These are phyloP conservation scores for Neria commutata DNA, from an alignment of 2,888 invertebrate species.

Conservation along the genomic window DNA sequence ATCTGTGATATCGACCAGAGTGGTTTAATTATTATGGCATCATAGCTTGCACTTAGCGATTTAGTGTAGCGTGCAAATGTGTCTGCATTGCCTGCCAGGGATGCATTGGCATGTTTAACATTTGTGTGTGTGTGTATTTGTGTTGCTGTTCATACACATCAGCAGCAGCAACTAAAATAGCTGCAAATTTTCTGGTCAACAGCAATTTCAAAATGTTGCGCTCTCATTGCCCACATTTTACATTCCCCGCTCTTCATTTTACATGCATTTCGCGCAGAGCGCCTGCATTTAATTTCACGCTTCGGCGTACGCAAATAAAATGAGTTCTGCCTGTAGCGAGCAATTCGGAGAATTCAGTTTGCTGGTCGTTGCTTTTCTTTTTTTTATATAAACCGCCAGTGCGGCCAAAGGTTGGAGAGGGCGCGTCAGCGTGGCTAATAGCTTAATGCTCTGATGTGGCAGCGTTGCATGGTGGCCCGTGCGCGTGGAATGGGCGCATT, in stretches of 20 bases:
- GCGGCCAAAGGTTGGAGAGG: too few species aligned
- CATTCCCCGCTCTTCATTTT: background rate
- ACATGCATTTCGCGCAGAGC: background rate
- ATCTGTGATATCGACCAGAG: too few species aligned
- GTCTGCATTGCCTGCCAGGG: too few species aligned
- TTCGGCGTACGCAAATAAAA: background rate
- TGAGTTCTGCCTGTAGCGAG: background rate
- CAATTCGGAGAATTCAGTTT: background rate
- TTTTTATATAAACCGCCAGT: background rate
- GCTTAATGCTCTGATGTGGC: background rate
- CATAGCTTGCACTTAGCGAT: too few species aligned
- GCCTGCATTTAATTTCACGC: background rate
- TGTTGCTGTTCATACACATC: too few species aligned
- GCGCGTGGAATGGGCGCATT: too few species aligned
- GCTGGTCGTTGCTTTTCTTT: too few species aligned
- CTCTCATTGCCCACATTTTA: background rate
- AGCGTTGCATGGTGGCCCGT: too few species aligned
- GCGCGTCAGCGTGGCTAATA: background rate
- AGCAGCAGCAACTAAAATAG: background rate
- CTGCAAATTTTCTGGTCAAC: background rate
- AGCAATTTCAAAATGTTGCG: background rate
- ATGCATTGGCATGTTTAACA: too few species aligned
- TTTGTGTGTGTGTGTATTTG: too few species aligned
- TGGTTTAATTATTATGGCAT: too few species aligned
- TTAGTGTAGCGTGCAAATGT: too few species aligned